phyloP scores from a whole-genome alignment of 1,140 invertebrate species.

The Carposina sasakii region DNA sequence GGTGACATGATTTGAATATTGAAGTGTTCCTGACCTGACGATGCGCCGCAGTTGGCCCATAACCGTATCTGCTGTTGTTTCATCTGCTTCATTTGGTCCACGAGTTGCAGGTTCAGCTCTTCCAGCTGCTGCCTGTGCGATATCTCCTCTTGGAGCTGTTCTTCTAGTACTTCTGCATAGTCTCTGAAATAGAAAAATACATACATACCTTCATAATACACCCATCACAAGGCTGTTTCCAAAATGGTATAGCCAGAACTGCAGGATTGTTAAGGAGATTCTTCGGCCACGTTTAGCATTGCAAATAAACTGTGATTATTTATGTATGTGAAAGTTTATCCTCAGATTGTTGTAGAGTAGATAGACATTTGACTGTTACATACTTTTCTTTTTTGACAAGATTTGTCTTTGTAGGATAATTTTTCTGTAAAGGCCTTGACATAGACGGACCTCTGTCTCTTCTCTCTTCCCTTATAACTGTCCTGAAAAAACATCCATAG shows the following conservation, averaged over 20 bases:
- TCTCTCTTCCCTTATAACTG: background rate
- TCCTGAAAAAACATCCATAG: background rate
- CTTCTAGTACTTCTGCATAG: constrained; percentile 49
- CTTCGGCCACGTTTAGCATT: too few relatives aligned
- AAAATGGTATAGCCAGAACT: too few relatives aligned
- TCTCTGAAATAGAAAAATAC: constrained; percentile 43
- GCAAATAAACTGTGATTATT: too few relatives aligned
- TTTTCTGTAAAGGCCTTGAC: constrained; percentile 32
- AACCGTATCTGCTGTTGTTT: constrained; percentile 56
- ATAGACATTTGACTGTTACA: too few relatives aligned
- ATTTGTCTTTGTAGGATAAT: constrained; percentile 32
- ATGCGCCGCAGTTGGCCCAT: constrained; percentile 46
- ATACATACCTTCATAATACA: too few relatives aligned
- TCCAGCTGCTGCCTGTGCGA: constrained; percentile 57
- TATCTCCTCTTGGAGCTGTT: constrained; percentile 58
- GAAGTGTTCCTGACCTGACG: too few relatives aligned
- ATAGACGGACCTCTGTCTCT: constrained; percentile 42
- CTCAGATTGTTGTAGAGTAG: too few relatives aligned
- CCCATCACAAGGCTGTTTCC: too few relatives aligned
- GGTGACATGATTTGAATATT: too few relatives aligned
- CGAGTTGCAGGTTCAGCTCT: constrained; percentile 53
- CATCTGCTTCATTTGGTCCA: constrained; percentile 58
- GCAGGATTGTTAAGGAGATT: too few relatives aligned
- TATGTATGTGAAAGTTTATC: too few relatives aligned
- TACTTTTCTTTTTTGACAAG: constrained; percentile 54